Base-by-base conservation (phyloP, 2,113 vertebrate species). In the Cervus canadensis region DNA sequence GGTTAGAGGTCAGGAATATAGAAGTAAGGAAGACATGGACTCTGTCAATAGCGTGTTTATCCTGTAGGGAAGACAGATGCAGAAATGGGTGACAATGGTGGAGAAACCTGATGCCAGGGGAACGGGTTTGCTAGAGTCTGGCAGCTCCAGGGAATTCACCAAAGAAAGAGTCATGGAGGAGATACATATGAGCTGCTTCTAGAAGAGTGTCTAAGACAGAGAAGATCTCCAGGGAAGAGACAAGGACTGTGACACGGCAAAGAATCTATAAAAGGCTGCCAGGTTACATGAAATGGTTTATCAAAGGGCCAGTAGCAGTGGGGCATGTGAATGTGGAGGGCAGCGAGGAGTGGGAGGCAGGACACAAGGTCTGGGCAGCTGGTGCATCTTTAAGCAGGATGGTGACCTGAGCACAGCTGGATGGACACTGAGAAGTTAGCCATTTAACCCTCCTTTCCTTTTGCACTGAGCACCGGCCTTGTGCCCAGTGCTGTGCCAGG, bases 381-480 rank as follows among this genome's bases (percentile, higher is more conserved):
- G n/a, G 57, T 54, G 7, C 54, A 8, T 17, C 81, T 81, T 26
- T 33, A 14, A 9, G 85, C 54, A 88, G 59, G 43, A 60, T 1
- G 3, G 87, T 2, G 14, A 28, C 48, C 85, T 23, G 3, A 43
- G 81, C 23, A 16, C 26, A 78, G 36, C 74, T 10, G 15, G 25
- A 30, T 60, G 19, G 57, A 30, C 11, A 7, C 56, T 50, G 23
- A 52, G 26, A 15, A 76, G 54, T 36, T 16, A 16, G 13, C 60
- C 45, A 15, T 64, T 50, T n/a, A 50, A 3, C 15, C 23, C 26
- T 19, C 16, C 40, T 3, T 52, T 76, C 17, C 33, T 67, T 56
- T n/a, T 0, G 1, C 43, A 33, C 5, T 5, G 83, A 83, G 56
- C 52, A 28, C 11, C 0, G 0, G 50, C 36, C 57, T 40, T 40